phyloP scores from a whole-genome alignment of 2,113 vertebrate genomes.

The Nansenia antarctica region DNA sequence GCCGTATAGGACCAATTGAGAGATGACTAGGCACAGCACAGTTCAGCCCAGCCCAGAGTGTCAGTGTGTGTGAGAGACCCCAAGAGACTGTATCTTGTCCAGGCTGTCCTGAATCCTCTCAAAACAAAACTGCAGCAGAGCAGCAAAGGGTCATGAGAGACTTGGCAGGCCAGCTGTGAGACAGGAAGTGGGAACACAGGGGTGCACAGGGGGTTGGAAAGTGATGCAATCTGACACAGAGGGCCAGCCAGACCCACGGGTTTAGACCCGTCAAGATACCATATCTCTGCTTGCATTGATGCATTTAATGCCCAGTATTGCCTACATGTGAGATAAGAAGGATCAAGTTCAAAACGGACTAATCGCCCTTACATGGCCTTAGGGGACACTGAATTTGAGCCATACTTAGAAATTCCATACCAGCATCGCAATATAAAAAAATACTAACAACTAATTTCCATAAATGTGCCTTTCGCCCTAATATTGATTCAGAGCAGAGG shows the following conservation, averaged over 20 bases:
- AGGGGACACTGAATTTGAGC: too few relatives aligned
- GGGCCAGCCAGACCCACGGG: slow-evolving; percentile 37
- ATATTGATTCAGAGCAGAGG: slow-evolving; percentile 2
- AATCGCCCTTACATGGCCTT: too few relatives aligned
- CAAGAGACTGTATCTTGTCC: slow-evolving; percentile 53
- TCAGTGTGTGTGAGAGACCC: slow-evolving; percentile 18
- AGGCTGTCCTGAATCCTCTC: slow-evolving; percentile 61
- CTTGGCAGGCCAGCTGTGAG: slow-evolving; percentile 68
- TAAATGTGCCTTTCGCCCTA: too few relatives aligned
- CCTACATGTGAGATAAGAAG: too few relatives aligned
- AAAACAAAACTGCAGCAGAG: slow-evolving; percentile 58
- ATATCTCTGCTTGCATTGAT: slow-evolving; percentile 40
- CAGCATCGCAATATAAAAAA: background rate
- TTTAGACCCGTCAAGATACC: slow-evolving; percentile 40
- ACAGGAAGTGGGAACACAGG: slow-evolving; percentile 69
- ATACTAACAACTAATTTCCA: too few relatives aligned
- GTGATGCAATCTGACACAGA: slow-evolving; percentile 61
- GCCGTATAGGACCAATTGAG: background rate
- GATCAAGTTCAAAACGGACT: too few relatives aligned
- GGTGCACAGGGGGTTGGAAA: slow-evolving; percentile 69
- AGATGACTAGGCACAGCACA: background rate
- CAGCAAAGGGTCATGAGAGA: slow-evolving; percentile 73
- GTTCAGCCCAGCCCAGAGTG: too few relatives aligned
- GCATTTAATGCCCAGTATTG: background rate
- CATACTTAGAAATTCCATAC: too few relatives aligned